Percentiles rank a stretch among this genome's conserved stretches.
Conservation (phyloP, 2,113 vertebrate genomes). For the Phocoena phocoena region DNA sequence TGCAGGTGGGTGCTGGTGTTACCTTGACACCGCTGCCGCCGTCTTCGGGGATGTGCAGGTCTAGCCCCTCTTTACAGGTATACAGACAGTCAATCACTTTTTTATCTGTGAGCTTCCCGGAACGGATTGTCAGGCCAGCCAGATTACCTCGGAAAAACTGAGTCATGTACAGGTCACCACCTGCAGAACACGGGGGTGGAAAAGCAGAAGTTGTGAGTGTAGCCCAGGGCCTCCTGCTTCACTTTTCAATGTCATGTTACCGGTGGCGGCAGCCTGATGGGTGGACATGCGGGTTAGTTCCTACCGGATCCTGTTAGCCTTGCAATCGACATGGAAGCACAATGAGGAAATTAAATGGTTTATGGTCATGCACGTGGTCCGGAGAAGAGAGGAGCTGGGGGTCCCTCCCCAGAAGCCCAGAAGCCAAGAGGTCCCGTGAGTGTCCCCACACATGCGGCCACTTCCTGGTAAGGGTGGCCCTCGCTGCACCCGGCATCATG, state of each 20-base stretch:
- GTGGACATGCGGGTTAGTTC: slow-evolving; percentile 93
- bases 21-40: slow-evolving; percentile 92
- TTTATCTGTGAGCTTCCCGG: slow-evolving; percentile 95
- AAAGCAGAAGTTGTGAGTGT: fast-evolving
- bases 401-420: slow-evolving; percentile 9
- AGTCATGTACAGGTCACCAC: slow-evolving; percentile 91
- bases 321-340: slow-evolving; percentile 70
- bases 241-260: slow-evolving; percentile 14
- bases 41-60: slow-evolving; percentile 90
- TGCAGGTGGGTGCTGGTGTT: background rate
- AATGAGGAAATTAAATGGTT: slow-evolving; percentile 59
- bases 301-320: slow-evolving; percentile 79
- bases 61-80: slow-evolving; percentile 97
- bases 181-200: slow-evolving; percentile 68
- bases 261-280: slow-evolving; percentile 41
- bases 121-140: slow-evolving; percentile 94
- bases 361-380: slow-evolving; percentile 86
- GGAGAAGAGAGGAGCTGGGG: background rate
- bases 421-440: background rate
- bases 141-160: slow-evolving; percentile 97
- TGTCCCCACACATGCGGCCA: background rate
- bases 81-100: slow-evolving; percentile 98
- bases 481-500: background rate
- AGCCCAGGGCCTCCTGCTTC: fast-evolving
- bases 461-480: background rate